Conservation (phyloP, 2,888 invertebrate species). For the Cremastinae sp. region DNA sequence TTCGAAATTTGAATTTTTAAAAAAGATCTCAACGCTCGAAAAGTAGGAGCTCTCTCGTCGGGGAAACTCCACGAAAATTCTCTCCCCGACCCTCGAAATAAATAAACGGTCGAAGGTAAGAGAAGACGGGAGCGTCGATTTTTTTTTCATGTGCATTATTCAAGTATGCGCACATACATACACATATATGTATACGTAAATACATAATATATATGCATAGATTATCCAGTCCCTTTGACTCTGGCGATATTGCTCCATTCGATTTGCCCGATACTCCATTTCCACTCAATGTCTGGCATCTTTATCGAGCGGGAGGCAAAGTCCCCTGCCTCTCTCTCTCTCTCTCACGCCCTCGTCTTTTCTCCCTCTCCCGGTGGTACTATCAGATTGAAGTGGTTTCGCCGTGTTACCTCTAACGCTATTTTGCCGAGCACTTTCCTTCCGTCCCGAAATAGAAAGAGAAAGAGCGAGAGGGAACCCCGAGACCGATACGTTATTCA, state of each 20-base stretch:
- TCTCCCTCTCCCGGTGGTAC: conserved; percentile 8
- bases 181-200: conserved; percentile 3
- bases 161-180: too few species aligned
- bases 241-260: conserved; percentile 15
- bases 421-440: conserved; percentile 50
- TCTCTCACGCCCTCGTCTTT: not conserved
- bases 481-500: conserved; percentile 55
- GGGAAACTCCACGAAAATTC: too few species aligned
- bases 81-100: too few species aligned
- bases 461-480: not conserved
- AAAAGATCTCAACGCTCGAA: too few species aligned
- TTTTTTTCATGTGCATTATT: too few species aligned
- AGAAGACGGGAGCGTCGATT: too few species aligned
- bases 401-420: conserved; percentile 14
- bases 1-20: not conserved
- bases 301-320: conserved; percentile 50
- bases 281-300: conserved; percentile 42
- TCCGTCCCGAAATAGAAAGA: conserved; percentile 6
- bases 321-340: too few species aligned
- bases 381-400: conserved; percentile 50
- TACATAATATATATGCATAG: not conserved
- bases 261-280: conserved; percentile 40
- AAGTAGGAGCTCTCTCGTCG: too few species aligned
- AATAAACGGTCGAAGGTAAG: too few species aligned
- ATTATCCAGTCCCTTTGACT: conserved; percentile 6